Conservation (phyloP, 2,888 invertebrate genomes). For the Parelbella ahira region DNA sequence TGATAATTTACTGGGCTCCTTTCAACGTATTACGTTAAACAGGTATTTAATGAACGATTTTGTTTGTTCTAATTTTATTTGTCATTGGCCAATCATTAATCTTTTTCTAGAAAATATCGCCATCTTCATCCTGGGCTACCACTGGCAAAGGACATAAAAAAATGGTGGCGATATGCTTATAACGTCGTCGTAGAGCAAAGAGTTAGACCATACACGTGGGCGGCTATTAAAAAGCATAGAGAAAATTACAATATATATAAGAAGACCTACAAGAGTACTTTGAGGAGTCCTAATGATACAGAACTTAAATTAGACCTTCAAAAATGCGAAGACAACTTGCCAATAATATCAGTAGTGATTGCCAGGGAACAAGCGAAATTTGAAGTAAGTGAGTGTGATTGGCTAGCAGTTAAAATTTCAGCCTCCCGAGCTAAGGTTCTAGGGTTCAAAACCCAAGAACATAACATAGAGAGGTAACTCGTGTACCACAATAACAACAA, state of each 20-base stretch:
- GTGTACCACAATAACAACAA: too few species aligned
- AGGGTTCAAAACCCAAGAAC: too few species aligned
- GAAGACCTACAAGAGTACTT: constrained; percentile 83
- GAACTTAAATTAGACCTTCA: constrained; percentile 87
- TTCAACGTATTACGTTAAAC: constrained; percentile 84
- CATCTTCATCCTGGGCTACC: constrained; percentile 82
- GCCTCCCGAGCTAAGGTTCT: too few species aligned
- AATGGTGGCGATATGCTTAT: constrained; percentile 90
- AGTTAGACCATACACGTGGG: constrained; percentile 88
- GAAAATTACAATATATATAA: constrained; percentile 85
- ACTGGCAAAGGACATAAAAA: constrained; percentile 78
- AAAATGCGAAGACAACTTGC: constrained; percentile 87
- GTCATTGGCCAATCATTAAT: too few species aligned
- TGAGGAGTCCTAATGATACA: constrained; percentile 86
- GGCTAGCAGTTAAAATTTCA: too few species aligned
- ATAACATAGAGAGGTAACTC: too few species aligned
- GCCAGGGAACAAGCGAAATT: constrained; percentile 90
- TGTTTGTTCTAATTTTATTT: too few species aligned
- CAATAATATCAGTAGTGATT: constrained; percentile 87
- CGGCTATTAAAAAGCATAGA: constrained; percentile 83
- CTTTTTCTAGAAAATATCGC: constrained; percentile 80
- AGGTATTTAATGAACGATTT: too few species aligned
- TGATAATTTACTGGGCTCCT: constrained; percentile 76
- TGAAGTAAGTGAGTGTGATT: constrained; percentile 69
- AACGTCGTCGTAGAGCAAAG: constrained; percentile 85